Evolutionary conservation across 2,888 invertebrate genomes (phyloP).

Genomic region (Serrognathus titanus): DNA sequence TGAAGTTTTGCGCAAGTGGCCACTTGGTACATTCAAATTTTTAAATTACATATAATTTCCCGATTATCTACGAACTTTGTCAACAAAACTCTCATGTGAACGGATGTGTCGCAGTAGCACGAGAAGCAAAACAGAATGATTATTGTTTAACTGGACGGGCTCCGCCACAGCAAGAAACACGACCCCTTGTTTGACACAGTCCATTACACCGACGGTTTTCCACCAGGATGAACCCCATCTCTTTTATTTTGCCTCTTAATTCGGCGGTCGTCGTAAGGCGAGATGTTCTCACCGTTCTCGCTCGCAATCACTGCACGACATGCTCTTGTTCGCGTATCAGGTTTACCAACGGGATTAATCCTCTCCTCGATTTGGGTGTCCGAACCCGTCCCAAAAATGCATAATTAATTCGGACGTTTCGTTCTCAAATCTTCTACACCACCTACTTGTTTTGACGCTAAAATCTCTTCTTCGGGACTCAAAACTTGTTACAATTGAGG

Average conservation of each 20-base stretch:
- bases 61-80: neutral
- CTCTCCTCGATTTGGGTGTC: slow-evolving; percentile 13
- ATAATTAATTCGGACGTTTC: no score
- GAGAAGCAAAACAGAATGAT: neutral
- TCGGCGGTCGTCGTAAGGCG: slow-evolving; percentile 18
- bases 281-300: slow-evolving; percentile 26
- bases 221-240: slow-evolving; percentile 16
- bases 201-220: slow-evolving; percentile 20
- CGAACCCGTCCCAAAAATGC: neutral
- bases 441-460: no score
- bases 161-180: neutral
- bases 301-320: slow-evolving; percentile 16
- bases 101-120: neutral
- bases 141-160: neutral
- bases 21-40: no score
- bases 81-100: neutral
- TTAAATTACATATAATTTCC: no score
- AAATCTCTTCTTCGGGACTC: no score
- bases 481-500: no score
- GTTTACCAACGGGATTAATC: slow-evolving; percentile 8
- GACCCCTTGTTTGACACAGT: slow-evolving; percentile 8
- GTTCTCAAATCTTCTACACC: no score
- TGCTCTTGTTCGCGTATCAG: slow-evolving; percentile 4
- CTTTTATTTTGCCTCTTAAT: slow-evolving; percentile 17
- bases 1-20: no score